Evolutionary conservation across 2,797 vertebrate species (phyloP).

Genomic region (Syndactyla subalaris): DNA sequence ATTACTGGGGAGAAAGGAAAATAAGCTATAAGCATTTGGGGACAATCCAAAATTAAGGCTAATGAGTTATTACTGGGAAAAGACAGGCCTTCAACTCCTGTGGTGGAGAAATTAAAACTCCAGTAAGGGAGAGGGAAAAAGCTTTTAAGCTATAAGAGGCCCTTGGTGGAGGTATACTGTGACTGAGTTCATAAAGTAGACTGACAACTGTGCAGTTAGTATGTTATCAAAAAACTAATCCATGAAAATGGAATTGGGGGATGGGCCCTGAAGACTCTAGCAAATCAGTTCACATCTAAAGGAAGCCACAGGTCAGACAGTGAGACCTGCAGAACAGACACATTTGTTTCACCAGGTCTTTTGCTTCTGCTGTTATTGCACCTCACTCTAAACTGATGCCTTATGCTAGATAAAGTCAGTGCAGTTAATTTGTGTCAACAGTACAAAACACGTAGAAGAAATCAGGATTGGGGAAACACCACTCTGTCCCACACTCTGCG

Average conservation of each 20-base stretch:
- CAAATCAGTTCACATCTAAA: background rate
- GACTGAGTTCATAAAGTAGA: background rate
- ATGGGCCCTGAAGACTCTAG: background rate
- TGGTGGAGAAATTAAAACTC: background rate
- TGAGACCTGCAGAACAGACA: background rate
- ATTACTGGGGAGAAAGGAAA: background rate
- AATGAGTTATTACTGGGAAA: background rate
- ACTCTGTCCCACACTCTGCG: accelerated
- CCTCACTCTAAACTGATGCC: background rate
- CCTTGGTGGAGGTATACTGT: background rate
- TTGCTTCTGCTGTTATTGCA: background rate
- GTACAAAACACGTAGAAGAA: background rate
- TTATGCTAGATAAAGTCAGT: background rate
- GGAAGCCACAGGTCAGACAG: background rate
- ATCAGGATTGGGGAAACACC: background rate
- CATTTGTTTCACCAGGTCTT: background rate
- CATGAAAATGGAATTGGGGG: background rate
- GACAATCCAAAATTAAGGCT: background rate
- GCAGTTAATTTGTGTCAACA: background rate
- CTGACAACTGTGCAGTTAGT: background rate
- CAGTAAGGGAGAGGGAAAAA: background rate
- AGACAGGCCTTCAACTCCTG: background rate
- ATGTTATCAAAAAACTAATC: background rate
- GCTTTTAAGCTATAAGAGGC: background rate
- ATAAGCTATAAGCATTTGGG: constrained; percentile 5